These are phyloP conservation scores for Notodonta dromedarius DNA, from an alignment of 2,888 invertebrate genomes.

Conservation along the genomic window DNA sequence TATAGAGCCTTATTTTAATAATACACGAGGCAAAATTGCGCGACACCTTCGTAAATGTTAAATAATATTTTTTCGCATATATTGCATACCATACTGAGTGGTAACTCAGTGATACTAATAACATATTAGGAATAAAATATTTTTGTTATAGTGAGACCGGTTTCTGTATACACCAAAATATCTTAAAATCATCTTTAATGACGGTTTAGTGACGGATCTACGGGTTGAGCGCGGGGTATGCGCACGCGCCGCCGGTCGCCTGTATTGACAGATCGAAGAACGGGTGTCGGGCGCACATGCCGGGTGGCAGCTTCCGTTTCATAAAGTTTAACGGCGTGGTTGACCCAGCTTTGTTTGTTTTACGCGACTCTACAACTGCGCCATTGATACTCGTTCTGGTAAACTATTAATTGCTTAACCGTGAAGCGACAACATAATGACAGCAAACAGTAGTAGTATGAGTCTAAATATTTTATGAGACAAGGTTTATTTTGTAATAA, in stretches of 20 bases:
- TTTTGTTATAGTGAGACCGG: background rate
- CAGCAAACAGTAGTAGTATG: conserved; percentile 21
- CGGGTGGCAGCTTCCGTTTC: conserved; percentile 81
- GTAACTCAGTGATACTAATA: no score
- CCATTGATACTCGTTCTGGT: conserved; percentile 70
- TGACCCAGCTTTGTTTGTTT: conserved; percentile 82
- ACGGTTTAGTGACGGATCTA: conserved; percentile 35
- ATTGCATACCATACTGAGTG: no score
- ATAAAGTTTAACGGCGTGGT: conserved; percentile 81
- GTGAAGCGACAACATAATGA: conserved; percentile 33
- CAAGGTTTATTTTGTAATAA: background rate
- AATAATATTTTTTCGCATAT: no score
- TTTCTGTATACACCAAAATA: conserved; percentile 9
- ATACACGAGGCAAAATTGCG: no score
- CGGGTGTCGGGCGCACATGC: conserved; percentile 69
- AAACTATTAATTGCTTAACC: conserved; percentile 72
- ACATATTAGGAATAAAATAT: no score
- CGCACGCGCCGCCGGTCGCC: conserved; percentile 65
- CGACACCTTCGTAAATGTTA: no score
- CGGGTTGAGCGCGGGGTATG: conserved; percentile 27
- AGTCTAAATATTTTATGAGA: conserved; percentile 8
- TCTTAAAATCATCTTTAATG: conserved; percentile 31
- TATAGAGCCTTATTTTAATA: no score
- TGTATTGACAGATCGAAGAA: conserved; percentile 75
- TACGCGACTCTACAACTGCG: conserved; percentile 72